Evolutionary conservation across 2,113 vertebrate genomes (phyloP).

Genomic region (Menura novaehollandiae): DNA sequence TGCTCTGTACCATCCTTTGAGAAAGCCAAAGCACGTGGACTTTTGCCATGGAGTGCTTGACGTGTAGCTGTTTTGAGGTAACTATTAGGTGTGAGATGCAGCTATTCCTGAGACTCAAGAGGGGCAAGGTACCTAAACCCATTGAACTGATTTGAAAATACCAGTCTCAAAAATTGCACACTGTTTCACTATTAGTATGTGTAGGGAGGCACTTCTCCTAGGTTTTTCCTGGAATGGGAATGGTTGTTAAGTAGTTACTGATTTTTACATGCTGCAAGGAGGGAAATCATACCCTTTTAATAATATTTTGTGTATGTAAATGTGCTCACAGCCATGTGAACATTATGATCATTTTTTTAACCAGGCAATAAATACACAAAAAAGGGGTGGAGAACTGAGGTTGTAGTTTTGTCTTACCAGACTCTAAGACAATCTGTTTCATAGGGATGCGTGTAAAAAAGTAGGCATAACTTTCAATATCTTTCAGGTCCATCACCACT

Average conservation of each 20-base stretch:
- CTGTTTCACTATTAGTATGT: not conserved
- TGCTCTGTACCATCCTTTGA: not conserved
- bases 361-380: not conserved
- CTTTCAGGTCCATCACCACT: not conserved
- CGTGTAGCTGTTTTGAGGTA: not conserved
- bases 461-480: not conserved
- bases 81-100: not conserved
- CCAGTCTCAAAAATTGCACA: not conserved
- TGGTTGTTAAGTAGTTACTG: not conserved
- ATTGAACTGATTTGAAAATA: not conserved
- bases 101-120: not conserved
- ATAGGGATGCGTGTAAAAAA: not conserved
- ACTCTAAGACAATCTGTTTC: not conserved
- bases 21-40: accelerated
- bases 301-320: not conserved
- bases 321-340: not conserved
- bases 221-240: not conserved
- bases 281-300: not conserved
- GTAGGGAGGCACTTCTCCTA: not conserved
- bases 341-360: not conserved
- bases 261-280: not conserved
- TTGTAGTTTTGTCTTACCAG: not conserved
- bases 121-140: not conserved
- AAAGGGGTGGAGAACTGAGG: not conserved
- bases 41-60: not conserved